Evolutionary conservation across 2,888 invertebrate genomes (phyloP).

Genomic region (Salticus scenicus): DNA sequence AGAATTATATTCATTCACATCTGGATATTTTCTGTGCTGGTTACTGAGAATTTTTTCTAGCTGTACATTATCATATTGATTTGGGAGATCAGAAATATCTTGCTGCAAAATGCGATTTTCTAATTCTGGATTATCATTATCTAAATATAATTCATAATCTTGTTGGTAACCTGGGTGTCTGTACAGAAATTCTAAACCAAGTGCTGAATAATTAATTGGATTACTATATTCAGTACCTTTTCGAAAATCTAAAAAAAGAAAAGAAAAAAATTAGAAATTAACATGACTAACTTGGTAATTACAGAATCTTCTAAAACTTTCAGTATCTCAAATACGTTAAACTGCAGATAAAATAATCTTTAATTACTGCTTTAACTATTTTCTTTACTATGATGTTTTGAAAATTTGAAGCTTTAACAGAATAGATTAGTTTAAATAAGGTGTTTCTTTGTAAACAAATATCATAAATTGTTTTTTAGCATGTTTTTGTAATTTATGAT

Average conservation of each 20-base stretch:
- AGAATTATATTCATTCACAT: conserved; percentile 44
- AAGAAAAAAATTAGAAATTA: background rate
- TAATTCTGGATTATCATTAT: conserved; percentile 55
- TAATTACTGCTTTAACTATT: too few relatives aligned
- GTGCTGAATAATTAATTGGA: conserved; percentile 78
- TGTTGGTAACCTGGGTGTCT: conserved; percentile 75
- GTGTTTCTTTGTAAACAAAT: too few relatives aligned
- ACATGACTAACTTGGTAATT: too few relatives aligned
- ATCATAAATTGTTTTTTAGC: too few relatives aligned
- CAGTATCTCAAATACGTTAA: background rate
- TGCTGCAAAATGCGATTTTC: conserved; percentile 60
- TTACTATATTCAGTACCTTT: conserved; percentile 75
- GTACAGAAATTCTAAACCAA: conserved; percentile 77
- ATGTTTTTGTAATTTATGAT: too few relatives aligned
- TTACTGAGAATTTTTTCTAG: conserved; percentile 49
- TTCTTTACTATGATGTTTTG: too few relatives aligned
- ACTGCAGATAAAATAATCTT: too few relatives aligned
- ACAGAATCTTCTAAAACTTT: too few relatives aligned
- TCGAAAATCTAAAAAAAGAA: conserved; percentile 72
- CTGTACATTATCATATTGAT: conserved; percentile 53
- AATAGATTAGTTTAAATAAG: too few relatives aligned
- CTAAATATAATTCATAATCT: conserved; percentile 54
- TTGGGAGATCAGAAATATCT: conserved; percentile 48
- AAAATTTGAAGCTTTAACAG: too few relatives aligned
- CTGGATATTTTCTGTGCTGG: conserved; percentile 49